A percentile compares a stretch with the other conserved stretches of the same genome.
phyloP scores from a whole-genome alignment of 2,113 vertebrate species.

The Muntiacus reevesi region DNA sequence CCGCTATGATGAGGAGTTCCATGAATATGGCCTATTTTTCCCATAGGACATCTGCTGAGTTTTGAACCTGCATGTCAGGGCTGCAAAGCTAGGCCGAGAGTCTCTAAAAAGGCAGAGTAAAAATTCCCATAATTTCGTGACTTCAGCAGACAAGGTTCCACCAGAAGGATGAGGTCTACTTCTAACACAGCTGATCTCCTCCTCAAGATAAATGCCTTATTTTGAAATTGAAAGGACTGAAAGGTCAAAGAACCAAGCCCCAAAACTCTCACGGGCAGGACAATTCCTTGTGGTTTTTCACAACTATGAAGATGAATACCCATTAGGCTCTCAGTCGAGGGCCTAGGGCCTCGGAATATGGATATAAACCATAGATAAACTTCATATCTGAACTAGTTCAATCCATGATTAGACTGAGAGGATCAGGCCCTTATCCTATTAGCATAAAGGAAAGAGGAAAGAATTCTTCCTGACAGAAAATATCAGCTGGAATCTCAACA shows the following conservation, averaged over 20 bases:
- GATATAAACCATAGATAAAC: neutral
- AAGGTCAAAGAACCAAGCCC: neutral
- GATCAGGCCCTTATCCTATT: neutral
- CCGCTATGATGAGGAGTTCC: neutral
- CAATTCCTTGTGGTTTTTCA: neutral
- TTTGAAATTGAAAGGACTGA: constrained; percentile 4
- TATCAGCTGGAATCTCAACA: neutral
- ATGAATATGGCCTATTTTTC: neutral
- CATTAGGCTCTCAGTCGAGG: neutral
- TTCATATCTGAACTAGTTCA: neutral
- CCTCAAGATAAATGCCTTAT: neutral
- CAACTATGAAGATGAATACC: neutral
- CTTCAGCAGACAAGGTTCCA: neutral
- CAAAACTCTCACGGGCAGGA: neutral
- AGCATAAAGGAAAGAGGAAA: neutral
- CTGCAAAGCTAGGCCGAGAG: neutral
- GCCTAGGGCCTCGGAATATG: neutral
- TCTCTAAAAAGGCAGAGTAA: neutral
- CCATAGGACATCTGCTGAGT: neutral
- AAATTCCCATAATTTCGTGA: neutral
- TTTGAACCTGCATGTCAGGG: neutral
- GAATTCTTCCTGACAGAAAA: neutral
- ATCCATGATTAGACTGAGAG: neutral
- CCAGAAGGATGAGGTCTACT: neutral
- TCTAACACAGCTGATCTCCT: neutral